phyloP scores from a whole-genome alignment of 2,888 invertebrate genomes.

The Stenolophus ochropezus region DNA sequence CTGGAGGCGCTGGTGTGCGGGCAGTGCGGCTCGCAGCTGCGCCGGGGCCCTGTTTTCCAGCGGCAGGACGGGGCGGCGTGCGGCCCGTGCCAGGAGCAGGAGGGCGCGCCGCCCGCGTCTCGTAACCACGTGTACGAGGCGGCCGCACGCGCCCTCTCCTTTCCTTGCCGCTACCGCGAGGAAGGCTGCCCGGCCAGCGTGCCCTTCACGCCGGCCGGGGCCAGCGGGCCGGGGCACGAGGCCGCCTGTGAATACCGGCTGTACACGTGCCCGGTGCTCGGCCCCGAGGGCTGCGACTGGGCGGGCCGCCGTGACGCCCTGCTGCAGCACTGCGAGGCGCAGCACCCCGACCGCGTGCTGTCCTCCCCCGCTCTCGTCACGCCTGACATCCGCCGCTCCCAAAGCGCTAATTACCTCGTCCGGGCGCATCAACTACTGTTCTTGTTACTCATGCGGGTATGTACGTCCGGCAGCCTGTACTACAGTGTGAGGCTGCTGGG shows the following conservation, averaged over 20 bases:
- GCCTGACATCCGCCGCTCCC: background rate
- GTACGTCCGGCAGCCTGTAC: no score
- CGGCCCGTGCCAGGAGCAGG: background rate
- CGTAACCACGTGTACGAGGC: background rate
- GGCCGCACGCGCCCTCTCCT: background rate
- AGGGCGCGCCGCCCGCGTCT: background rate
- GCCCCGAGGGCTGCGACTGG: background rate
- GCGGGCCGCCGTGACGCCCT: background rate
- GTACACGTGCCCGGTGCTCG: background rate
- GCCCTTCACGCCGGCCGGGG: background rate
- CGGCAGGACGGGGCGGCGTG: background rate
- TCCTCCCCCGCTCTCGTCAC: background rate
- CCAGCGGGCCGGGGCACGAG: background rate
- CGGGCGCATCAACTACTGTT: background rate
- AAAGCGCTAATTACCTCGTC: background rate
- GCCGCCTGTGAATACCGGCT: background rate
- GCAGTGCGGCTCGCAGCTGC: background rate
- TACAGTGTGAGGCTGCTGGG: no score
- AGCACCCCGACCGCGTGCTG: background rate
- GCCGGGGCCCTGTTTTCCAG: background rate
- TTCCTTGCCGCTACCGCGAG: background rate
- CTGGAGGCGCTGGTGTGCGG: background rate
- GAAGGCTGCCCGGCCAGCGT: background rate
- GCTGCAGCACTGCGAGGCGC: background rate
- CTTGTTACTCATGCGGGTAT: background rate